Base-by-base conservation (phyloP, 2,888 invertebrate species). In the Criorhina ranunculi region DNA sequence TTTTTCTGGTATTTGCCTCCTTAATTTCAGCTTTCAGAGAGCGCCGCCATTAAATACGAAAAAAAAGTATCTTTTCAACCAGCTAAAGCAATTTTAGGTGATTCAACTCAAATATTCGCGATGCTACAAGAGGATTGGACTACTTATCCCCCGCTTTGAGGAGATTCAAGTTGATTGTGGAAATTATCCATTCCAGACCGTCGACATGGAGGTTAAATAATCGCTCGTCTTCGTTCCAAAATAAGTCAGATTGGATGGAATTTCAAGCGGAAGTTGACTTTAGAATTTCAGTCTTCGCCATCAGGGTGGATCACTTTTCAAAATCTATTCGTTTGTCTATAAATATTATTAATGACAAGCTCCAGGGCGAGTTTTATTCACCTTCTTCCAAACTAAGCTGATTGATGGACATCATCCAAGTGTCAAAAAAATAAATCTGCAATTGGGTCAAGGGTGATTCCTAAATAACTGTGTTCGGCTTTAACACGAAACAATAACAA, bases 391-490 rank as follows among this genome's bases (percentile, higher is more conserved):
- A 35, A 19, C 17, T 42, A 49, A 59, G 5, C 24, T 67, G 75
- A 81, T 64, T 64, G 57, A 70, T 57, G 49, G 46, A 33, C 37
- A 69, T 40, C 9, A 42, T 49, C 29, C 31, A 66, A 66, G 35
- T 46, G 5, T 8, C 29, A 51, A 55, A 46, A 62, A 53, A 44
- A 49, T 12, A 15, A 60, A 29, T 72, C 72, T 29, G 55, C 73
- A 83, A 67, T 46, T 72, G 35, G 82, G 82, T 73, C 82, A 83
- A 83, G 78, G 72, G 72, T 83, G 78, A 77, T 70, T 37, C 59
- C 31, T 62, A 62, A 44, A 46, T 24, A 55, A 8, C 35, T 29
- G 35, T 35, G 70, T 69, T 53, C 78, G 67, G 17, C n/a, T 40
- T n/a, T 24, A 59, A 81, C 44, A 64, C 19, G 29, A 37, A 55